Percentiles rank a stretch among this genome's conserved stretches.
These are phyloP conservation scores for Penaeus japonicus DNA, from an alignment of 1,140 invertebrate genomes.

Conservation along the genomic window DNA sequence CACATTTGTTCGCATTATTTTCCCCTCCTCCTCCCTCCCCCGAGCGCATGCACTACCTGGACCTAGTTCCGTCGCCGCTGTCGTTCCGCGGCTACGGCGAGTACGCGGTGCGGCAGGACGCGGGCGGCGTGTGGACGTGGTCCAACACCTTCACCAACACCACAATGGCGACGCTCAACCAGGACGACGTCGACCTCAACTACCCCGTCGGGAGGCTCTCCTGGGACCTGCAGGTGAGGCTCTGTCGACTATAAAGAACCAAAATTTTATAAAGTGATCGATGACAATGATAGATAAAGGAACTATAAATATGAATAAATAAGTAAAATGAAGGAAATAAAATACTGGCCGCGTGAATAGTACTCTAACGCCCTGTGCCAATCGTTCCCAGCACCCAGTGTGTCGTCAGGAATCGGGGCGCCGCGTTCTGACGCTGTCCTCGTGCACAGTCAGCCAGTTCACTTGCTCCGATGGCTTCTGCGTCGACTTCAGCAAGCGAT, in stretches of 20 bases:
- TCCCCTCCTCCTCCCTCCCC: not conserved
- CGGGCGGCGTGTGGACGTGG: conserved; percentile 23
- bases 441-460: conserved; percentile 29
- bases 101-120: conserved; percentile 21
- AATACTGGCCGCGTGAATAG: too few relatives aligned
- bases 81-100: conserved; percentile 49
- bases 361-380: not conserved
- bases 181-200: not conserved
- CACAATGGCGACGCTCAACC: conserved; percentile 27
- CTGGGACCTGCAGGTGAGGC: conserved; percentile 34
- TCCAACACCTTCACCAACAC: conserved; percentile 42
- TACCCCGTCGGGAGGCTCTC: conserved; percentile 47
- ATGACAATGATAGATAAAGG: not conserved
- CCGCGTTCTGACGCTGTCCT: conserved; percentile 28
- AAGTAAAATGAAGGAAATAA: too few relatives aligned
- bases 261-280: not conserved
- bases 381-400: not conserved
- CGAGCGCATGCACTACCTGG: conserved; percentile 53
- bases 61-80: conserved; percentile 37
- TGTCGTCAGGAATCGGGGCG: conserved; percentile 7
- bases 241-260: too few relatives aligned
- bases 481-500: conserved; percentile 32
- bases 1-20: too few relatives aligned
- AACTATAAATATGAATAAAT: not conserved
- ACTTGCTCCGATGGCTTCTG: conserved; percentile 47